These are phyloP conservation scores for Numenius arquata DNA, from an alignment of 2,113 vertebrate genomes.

Conservation along the genomic window DNA sequence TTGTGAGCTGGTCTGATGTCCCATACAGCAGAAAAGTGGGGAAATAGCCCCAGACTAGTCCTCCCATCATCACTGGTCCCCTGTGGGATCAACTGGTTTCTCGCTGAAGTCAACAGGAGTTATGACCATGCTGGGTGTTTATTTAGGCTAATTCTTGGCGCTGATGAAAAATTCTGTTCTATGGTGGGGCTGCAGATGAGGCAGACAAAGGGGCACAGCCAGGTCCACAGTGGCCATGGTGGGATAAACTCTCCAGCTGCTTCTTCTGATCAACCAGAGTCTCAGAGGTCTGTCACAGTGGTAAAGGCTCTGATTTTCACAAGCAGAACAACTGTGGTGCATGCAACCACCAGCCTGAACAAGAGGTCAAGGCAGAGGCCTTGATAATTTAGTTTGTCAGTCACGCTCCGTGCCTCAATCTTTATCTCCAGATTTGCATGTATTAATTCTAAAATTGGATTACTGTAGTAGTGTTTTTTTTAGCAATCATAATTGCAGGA, in stretches of 20 bases:
- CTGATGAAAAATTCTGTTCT: neutral
- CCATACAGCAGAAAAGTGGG: neutral
- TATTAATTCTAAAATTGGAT: neutral
- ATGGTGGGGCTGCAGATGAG: neutral
- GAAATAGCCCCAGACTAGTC: neutral
- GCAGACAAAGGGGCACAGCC: neutral
- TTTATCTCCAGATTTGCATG: neutral
- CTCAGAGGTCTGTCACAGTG: neutral
- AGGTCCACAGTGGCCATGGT: fast-evolving
- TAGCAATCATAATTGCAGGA: neutral
- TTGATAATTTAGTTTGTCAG: neutral
- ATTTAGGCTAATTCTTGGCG: neutral
- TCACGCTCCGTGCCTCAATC: neutral
- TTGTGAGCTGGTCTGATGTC: neutral
- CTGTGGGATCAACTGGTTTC: neutral
- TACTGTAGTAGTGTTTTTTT: neutral
- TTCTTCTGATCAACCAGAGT: neutral
- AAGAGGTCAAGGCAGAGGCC: neutral
- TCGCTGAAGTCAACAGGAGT: neutral
- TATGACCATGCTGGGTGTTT: neutral
- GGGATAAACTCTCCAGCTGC: neutral
- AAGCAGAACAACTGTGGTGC: neutral
- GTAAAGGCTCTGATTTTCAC: neutral
- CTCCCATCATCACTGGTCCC: neutral
- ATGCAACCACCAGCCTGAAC: fast-evolving